Evolutionary conservation across 2,113 vertebrate genomes (phyloP), one percentile per base, ranked within the genome.

Genomic region (Oryzias melastigma): DNA sequence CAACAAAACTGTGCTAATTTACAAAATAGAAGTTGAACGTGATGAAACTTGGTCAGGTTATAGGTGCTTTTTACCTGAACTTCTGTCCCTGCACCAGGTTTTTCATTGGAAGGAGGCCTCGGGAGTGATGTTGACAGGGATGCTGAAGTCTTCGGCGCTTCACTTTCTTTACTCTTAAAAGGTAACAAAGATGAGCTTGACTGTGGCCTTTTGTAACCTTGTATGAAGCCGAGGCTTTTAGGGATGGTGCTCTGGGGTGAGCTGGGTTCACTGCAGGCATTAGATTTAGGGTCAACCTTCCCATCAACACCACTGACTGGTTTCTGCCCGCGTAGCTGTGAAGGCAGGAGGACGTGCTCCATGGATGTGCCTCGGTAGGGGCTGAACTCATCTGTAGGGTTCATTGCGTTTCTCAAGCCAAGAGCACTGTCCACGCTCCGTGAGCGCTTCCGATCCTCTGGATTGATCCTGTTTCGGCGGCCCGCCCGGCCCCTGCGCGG

Each of bases 381-480:
- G 70, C 75, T 93, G 10, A 92, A 91, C 52, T 92, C 91, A 1
- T 83, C 87, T 12, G 91, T 73, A 78, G 89, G 90, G 64, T 80
- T 84, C 0, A 91, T 57, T 61, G 83, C 90, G 13, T 89, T 85
- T 16, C 86, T 83, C 5, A 90, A 77, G 1, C 89, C 89, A 0
- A 93, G 75, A 16, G 92, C 94, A 0, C 96, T 98, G 6, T 99
- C 97, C 42, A 94, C 93, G 2, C 95, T 96, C 68, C 94, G 92
- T 3, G 97, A 96, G 17, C 97, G 91, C 73, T 95, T 97, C 54
- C 93, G 87, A 73, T 98, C 97, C 16, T 98, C 96, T 0, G 91
- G 92, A 51, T 95, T 83, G 73, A 98, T 94, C 58, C 95, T 89
- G 65, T 92, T 94, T 61, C 95, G 87, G 70, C 93, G 93, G 20